These are phyloP conservation scores for Menidia menidia DNA, from an alignment of 2,797 vertebrate species.

Conservation along the genomic window DNA sequence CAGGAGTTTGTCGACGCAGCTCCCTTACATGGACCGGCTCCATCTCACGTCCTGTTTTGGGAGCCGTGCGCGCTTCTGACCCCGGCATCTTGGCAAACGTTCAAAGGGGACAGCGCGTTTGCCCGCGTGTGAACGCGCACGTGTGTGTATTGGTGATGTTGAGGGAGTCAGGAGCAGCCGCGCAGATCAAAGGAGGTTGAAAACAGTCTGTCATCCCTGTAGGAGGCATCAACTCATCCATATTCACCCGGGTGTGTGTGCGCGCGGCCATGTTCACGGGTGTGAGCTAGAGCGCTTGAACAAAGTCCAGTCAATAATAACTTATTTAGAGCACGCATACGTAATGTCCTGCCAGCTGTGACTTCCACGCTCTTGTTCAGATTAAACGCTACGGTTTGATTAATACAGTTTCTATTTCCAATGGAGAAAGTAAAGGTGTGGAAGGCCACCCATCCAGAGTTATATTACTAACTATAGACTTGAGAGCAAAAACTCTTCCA, in stretches of 20 bases:
- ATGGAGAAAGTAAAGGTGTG: neutral
- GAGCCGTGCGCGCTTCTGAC: slow-evolving; percentile 44
- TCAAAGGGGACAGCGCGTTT: slow-evolving; percentile 67
- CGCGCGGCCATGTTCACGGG: slow-evolving; percentile 8
- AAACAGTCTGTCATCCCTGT: slow-evolving; percentile 64
- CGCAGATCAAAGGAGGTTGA: slow-evolving; percentile 67
- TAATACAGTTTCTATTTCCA: neutral
- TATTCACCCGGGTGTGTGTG: slow-evolving; percentile 51
- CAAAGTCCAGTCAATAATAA: slow-evolving; percentile 26
- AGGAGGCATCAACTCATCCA: slow-evolving; percentile 66
- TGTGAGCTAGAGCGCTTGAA: slow-evolving; percentile 24
- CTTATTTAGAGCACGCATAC: neutral
- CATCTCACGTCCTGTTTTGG: slow-evolving; percentile 49
- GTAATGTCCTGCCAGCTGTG: slow-evolving; percentile 11
- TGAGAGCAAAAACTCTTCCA: neutral
- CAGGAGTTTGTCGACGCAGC: slow-evolving; percentile 35
- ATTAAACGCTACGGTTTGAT: neutral
- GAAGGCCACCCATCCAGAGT: neutral
- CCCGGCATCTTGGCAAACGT: slow-evolving; percentile 57
- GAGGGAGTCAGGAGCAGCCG: slow-evolving; percentile 33
- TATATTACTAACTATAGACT: neutral
- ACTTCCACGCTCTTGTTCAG: slow-evolving; percentile 4
- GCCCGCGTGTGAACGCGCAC: slow-evolving; percentile 15
- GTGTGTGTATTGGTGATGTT: slow-evolving; percentile 23
- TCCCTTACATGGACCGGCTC: slow-evolving; percentile 26